Conservation (phyloP, 2,113 vertebrate genomes). For the Gambusia holbrooki region DNA sequence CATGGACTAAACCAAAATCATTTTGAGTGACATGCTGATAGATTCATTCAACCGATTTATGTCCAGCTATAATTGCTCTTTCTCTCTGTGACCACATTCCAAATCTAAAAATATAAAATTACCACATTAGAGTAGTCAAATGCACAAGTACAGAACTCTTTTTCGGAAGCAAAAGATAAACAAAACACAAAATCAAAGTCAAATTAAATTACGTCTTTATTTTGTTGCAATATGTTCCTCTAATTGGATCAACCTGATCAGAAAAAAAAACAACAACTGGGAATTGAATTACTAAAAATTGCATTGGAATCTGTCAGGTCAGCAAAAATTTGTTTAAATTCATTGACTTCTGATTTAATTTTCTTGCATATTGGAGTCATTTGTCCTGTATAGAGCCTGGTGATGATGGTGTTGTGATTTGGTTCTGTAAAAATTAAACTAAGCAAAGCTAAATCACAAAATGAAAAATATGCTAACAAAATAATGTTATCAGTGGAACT, state of each 20-base stretch:
- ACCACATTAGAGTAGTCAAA: no score
- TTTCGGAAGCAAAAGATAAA: no score
- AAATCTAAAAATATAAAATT: no score
- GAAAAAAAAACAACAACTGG: not conserved
- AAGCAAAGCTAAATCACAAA: not conserved
- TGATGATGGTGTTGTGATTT: not conserved
- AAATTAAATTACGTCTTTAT: no score
- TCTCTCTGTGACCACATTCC: no score
- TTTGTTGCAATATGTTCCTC: not conserved
- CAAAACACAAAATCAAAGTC: no score
- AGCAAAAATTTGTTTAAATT: not conserved
- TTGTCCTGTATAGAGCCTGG: not conserved
- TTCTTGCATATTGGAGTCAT: not conserved
- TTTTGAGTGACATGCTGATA: no score
- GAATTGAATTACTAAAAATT: not conserved
- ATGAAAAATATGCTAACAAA: not conserved
- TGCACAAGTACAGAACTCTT: no score
- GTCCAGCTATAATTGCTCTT: no score
- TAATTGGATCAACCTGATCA: not conserved
- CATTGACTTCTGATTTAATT: not conserved
- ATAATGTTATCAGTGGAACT: no score
- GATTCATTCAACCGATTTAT: no score
- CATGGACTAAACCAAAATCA: no score
- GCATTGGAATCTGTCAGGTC: not conserved
- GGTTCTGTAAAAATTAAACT: not conserved